A percentile compares a stretch with the other conserved stretches of the same genome.
These are phyloP conservation scores for Scaptomyza graminum DNA, from an alignment of 1,140 invertebrate genomes.

Conservation along the genomic window DNA sequence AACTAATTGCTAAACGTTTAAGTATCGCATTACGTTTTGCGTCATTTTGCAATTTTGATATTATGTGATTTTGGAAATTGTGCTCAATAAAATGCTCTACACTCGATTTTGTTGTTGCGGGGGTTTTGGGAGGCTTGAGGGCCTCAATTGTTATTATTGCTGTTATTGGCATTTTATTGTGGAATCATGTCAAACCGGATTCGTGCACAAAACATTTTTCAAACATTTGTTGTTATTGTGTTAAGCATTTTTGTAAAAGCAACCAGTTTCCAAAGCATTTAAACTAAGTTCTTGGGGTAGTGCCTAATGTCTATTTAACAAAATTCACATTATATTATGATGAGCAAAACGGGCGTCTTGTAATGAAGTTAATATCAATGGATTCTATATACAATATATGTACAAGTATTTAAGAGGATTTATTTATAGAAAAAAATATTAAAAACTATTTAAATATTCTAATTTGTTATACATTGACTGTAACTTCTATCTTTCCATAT, in stretches of 20 bases:
- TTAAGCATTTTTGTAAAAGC: constrained; percentile 31
- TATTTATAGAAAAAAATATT: no score
- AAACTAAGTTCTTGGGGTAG: constrained; percentile 47
- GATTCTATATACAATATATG: no score
- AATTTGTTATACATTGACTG: no score
- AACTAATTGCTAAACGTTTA: constrained; percentile 80
- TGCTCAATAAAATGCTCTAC: constrained; percentile 56
- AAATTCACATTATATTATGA: constrained; percentile 56
- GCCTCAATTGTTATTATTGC: constrained; percentile 12
- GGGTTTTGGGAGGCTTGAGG: not conserved
- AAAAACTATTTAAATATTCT: no score
- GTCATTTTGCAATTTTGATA: constrained; percentile 75
- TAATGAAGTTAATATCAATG: not conserved
- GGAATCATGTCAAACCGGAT: constrained; percentile 81
- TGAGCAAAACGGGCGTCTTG: constrained; percentile 17
- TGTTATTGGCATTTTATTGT: constrained; percentile 52
- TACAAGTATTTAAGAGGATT: no score
- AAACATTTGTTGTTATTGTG: constrained; percentile 21
- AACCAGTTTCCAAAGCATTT: constrained; percentile 67
- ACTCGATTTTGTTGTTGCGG: constrained; percentile 21
- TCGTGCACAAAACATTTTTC: constrained; percentile 54
- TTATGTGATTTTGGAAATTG: constrained; percentile 66
- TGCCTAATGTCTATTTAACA: constrained; percentile 61
- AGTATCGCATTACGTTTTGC: constrained; percentile 81
- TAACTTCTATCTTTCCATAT: no score